Evolutionary conservation across 2,113 vertebrate species (phyloP).

Genomic region (Callospermophilus lateralis): DNA sequence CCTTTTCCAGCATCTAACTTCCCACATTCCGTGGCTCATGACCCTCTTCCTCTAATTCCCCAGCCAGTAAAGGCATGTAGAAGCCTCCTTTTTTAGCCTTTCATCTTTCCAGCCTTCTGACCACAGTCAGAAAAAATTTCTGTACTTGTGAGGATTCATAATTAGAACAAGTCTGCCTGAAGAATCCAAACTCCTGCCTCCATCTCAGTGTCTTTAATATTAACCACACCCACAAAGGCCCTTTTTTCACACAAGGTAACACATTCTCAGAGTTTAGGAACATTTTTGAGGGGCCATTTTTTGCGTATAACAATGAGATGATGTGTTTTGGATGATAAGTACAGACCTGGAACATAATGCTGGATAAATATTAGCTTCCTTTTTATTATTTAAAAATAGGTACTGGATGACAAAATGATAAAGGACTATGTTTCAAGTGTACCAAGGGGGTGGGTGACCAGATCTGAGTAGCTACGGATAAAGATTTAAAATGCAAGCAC

Average conservation of each 20-base stretch:
- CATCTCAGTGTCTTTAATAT: background rate
- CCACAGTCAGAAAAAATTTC: background rate
- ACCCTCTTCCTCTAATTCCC: background rate
- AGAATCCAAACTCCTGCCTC: background rate
- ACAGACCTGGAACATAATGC: background rate
- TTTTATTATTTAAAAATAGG: conserved; percentile 21
- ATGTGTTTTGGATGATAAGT: background rate
- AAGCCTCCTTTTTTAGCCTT: background rate
- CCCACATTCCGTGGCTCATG: background rate
- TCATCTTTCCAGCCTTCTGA: background rate
- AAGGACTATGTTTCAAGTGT: background rate
- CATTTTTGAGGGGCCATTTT: background rate
- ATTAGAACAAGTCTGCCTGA: background rate
- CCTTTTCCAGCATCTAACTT: background rate
- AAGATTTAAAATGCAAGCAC: background rate
- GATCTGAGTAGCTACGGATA: background rate
- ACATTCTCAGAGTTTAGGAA: background rate
- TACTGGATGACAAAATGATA: background rate
- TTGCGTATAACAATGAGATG: background rate
- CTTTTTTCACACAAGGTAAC: background rate
- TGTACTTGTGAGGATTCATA: background rate
- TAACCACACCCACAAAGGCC: background rate
- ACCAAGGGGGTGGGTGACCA: background rate
- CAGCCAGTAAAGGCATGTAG: background rate
- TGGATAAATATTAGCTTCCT: background rate